Evolutionary conservation across 2,113 vertebrate species (phyloP), one percentile per base, ranked within the genome.

Genomic region (Gopherus flavomarginatus): DNA sequence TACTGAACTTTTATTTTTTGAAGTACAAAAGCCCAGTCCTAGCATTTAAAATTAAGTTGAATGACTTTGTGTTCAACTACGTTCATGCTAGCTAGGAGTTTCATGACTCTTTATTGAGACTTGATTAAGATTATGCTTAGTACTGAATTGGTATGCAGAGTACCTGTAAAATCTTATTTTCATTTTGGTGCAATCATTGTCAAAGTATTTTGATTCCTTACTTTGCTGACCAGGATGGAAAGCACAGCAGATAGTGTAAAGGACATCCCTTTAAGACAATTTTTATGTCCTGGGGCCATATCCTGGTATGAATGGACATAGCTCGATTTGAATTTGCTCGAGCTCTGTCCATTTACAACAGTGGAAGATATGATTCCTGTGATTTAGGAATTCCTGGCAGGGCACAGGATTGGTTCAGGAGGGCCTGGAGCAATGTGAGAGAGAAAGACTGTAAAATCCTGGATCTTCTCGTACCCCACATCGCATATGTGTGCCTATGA

Each of bases 81-180:
- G 75, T 90, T 97, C 52, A 85, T 86, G 75, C 83, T 88, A 95
- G 81, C 90, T 95, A 93, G 53, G 65, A 91, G 44, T 95, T 96
- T 96, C 88, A 88, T 27, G 96, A 92, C 93, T 96, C 93, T 95
- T 95, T 94, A 81, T 6, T 69, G 93, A 96, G 5, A 86, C 56
- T 98, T 97, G 83, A 95, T 97, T 98, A 96, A 84, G 92, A 92
- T 94, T 96, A 86, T 93, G 54, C 92, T 97, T 94, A 91, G 42
- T 52, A 89, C 53, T 94, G 88, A 93, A 93, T 26, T 92, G 44
- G 50, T 75, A 93, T 88, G 75, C 11, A 1, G 53, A 94, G 83
- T 92, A 84, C 57, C 89, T 95, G 78, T 26, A 93, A 31, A 79
- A 90, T 91, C 90, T 78, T 85, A 95, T 95, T 97, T 98, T 98